Base-by-base conservation (phyloP, 2,797 vertebrate genomes). In the Crocidura indochinensis region DNA sequence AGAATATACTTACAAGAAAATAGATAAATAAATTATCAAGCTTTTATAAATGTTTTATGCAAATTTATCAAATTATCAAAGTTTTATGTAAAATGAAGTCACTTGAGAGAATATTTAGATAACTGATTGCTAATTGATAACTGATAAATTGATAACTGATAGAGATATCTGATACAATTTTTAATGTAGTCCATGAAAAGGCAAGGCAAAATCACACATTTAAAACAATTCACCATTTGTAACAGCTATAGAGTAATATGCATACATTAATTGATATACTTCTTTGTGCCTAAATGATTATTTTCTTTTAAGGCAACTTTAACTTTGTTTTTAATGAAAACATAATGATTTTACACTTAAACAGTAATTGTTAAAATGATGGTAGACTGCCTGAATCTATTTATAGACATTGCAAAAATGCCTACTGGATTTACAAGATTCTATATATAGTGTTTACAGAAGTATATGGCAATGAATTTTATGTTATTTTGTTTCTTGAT, bases 241-340 rank as follows among this genome's bases (percentile, higher is more conserved):
- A 78, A 72, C 49, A 46, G 1, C 4, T 69, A 14, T 53, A 82
- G 11, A 65, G 8, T 84, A 65, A 86, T 19, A 38, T 53, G 7
- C 31, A 22, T 5, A 71, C 73, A 77, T 79, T 27, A 46, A 90
- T 44, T 27, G 44, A 6, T 6, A 47, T 85, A 9, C 56, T 87
- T 88, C 22, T 79, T 79, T 69, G 24, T 15, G 0, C 29, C 1
- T 31, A 44, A 26, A 87, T 47, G 24, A 75, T 31, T 5, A 51
- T 77, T 94, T 85, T 69, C 75, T 71, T 15, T 38, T n/a, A 4
- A 44, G 8, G 44, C 17, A 53, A 81, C 80, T 75, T 64, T 27
- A 24, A 46, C 46, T 69, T 20, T 87, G 80, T 73, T n/a, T 8
- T 81, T 17, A 74, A 80, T 29, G 72, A 69, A 7, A 60, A 78